These are phyloP conservation scores for Phaenicophaeus curvirostris DNA, from an alignment of 2,797 vertebrate genomes.

Conservation along the genomic window DNA sequence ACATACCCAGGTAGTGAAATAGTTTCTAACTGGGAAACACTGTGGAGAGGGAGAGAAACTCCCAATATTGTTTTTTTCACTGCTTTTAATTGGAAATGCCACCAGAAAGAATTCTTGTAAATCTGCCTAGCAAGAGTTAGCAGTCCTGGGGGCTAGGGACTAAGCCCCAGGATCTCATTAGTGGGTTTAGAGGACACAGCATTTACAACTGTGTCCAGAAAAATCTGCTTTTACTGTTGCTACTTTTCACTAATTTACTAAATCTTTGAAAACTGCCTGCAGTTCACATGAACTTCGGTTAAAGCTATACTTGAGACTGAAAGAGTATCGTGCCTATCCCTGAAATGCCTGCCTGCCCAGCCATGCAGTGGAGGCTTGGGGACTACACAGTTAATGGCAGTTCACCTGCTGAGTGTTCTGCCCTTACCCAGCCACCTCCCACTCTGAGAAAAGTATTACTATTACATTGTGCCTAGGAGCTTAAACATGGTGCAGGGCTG, in stretches of 20 bases:
- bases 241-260: neutral
- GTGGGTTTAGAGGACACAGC: neutral
- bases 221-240: neutral
- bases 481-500: neutral
- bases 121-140: neutral
- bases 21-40: neutral
- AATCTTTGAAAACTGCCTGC: neutral
- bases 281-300: neutral
- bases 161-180: neutral
- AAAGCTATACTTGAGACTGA: neutral
- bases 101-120: neutral
- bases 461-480: neutral
- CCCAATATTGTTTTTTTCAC: neutral
- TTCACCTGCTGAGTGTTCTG: neutral
- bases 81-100: slow-evolving; percentile 20
- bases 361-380: neutral
- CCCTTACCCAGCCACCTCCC: neutral
- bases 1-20: neutral
- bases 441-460: neutral
- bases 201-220: neutral
- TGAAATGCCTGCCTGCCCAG: neutral
- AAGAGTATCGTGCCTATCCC: accelerated
- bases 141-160: neutral
- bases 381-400: accelerated
- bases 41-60: neutral